A percentile compares a stretch with the other conserved stretches of the same genome.
phyloP scores from a whole-genome alignment of 2,888 invertebrate species.

The Chymomyza amoena region DNA sequence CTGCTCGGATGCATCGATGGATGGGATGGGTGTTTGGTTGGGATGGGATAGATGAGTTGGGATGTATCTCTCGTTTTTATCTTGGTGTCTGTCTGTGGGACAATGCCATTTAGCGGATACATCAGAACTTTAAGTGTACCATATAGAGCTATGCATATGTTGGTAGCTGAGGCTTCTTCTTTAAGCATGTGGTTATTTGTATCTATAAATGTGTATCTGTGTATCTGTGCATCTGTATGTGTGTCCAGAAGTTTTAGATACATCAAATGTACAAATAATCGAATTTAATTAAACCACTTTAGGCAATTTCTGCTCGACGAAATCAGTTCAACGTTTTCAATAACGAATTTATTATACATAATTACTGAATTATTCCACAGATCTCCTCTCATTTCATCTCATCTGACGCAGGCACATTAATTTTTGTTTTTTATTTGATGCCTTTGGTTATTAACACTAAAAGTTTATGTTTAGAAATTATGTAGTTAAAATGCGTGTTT shows the following conservation, averaged over 20 bases:
- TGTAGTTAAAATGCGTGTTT: neutral
- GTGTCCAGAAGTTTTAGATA: neutral
- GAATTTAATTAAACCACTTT: slow-evolving; percentile 62
- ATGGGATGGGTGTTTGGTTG: neutral
- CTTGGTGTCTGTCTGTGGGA: neutral
- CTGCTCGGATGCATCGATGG: neutral
- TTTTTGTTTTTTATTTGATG: neutral
- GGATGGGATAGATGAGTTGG: too few relatives aligned
- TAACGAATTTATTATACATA: neutral
- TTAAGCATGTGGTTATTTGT: neutral
- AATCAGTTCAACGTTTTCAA: slow-evolving; percentile 22
- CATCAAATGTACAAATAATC: slow-evolving; percentile 41
- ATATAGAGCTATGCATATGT: neutral
- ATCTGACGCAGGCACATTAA: neutral
- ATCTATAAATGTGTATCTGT: neutral
- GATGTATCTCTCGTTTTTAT: neutral
- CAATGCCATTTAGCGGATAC: slow-evolving; percentile 8
- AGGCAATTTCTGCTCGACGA: slow-evolving; percentile 44
- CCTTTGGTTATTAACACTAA: neutral
- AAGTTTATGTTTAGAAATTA: neutral
- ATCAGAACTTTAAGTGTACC: slow-evolving; percentile 38
- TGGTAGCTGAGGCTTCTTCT: too few relatives aligned
- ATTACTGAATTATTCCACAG: neutral
- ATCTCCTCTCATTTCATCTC: neutral
- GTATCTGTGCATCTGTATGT: neutral